phyloP scores from a whole-genome alignment of 1,140 invertebrate species.

The Ceratina calcarata region DNA sequence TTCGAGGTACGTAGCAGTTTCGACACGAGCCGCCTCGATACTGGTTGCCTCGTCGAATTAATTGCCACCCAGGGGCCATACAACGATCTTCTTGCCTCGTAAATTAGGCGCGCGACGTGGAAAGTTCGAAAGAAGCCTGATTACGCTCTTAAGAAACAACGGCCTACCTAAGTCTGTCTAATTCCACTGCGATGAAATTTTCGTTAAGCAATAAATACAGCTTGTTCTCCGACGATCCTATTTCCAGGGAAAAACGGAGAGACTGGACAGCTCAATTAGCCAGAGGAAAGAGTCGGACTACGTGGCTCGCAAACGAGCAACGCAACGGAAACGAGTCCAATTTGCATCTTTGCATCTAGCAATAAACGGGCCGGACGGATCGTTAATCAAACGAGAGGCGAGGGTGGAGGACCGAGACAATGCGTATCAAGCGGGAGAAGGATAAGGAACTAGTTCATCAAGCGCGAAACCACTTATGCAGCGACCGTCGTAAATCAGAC shows the following conservation, averaged over 20 bases:
- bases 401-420: constrained; percentile 41
- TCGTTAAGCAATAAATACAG: background rate
- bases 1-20: constrained; percentile 52
- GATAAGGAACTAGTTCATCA: constrained; percentile 40
- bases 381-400: constrained; percentile 49
- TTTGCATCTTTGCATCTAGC: constrained; percentile 15
- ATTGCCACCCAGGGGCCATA: background rate
- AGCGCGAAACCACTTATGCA: constrained; percentile 52
- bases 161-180: background rate
- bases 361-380: constrained; percentile 28
- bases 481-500: constrained; percentile 57
- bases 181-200: background rate
- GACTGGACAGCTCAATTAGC: constrained; percentile 22
- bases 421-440: constrained; percentile 37
- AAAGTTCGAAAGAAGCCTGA: background rate
- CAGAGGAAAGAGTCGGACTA: background rate
- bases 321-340: constrained; percentile 9
- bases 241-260: background rate
- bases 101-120: background rate
- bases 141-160: background rate
- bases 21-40: constrained; percentile 48
- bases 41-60: constrained; percentile 35
- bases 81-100: background rate
- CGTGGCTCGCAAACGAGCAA: constrained; percentile 1
- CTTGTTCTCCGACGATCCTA: too few relatives aligned